Evolutionary conservation across 2,797 vertebrate genomes (phyloP), one percentile per base, ranked within the genome.

Genomic region (Phoeniculus purpureus): DNA sequence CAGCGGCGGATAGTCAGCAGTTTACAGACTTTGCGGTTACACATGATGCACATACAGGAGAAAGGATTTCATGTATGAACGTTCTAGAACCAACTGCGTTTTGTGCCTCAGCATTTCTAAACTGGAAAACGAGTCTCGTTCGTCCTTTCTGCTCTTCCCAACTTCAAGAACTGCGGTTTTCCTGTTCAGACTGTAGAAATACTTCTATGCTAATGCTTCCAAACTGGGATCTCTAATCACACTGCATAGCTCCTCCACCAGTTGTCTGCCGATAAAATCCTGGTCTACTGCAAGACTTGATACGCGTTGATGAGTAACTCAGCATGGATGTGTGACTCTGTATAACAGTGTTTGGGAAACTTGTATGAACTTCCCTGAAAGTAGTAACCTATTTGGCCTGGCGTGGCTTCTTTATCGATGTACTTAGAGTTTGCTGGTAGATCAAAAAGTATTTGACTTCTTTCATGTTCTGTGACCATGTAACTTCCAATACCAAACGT

Each of bases 1-100:
- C 99, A 99, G 98, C 99, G 99, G 98, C 98, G 99, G 97, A 99
- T 99, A 98, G 98, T 99, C 97, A 99, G 99, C 98, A 99, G 99
- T 98, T 99, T 99, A 98, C 99, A 99, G 97, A 99, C 98, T 85
- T 98, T 99, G 93, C 98, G 98, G 93, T 98, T 99, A 97, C 99
- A 99, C 96, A 98, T 99, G 97, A 98, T 99, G 97, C 99, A 99
- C 97, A 98, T 99, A 97, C 99, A 99, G 96, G 99, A 99, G 95
- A 98, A 98, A 95, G 98, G 98, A 96, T 98, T 98, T 97, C 98
- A 98, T 87, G 98, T 98, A 98, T 99, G 98, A 99, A 97, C 97
- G 86, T 96, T 97, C 95, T 94, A 95, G 92, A 96, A 97, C 92
- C 96, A 96, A 98, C 97, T 95, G 90, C 97, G 97, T 98, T 98